Percentiles rank a stretch among this genome's conserved stretches.
phyloP scores from a whole-genome alignment of 2,797 vertebrate species.

The Erethizon dorsatum region DNA sequence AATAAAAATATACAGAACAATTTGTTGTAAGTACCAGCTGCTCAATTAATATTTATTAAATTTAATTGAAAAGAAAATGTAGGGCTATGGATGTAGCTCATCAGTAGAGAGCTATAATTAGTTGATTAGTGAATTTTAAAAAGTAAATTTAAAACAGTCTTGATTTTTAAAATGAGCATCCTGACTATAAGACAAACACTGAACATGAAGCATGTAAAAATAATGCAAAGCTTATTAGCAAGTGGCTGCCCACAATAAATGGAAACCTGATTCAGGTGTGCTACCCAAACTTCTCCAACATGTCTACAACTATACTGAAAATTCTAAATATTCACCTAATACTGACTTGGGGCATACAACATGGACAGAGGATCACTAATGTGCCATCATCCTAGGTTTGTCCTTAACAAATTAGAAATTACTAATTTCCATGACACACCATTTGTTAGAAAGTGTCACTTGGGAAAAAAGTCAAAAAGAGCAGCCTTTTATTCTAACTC shows the following conservation, averaged over 20 bases:
- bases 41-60: slow-evolving; percentile 34
- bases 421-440: slow-evolving; percentile 80
- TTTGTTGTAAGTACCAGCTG: background rate
- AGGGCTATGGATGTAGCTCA: background rate
- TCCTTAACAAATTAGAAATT: background rate
- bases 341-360: slow-evolving; percentile 63
- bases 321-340: slow-evolving; percentile 20
- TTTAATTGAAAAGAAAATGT: slow-evolving; percentile 11
- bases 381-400: slow-evolving; percentile 60
- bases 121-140: background rate
- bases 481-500: slow-evolving; percentile 83
- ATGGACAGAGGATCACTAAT: slow-evolving; percentile 43
- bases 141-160: background rate
- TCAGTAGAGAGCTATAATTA: background rate
- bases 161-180: background rate
- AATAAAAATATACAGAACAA: background rate
- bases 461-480: slow-evolving; percentile 83
- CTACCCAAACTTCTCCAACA: slow-evolving; percentile 13
- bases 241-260: background rate
- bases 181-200: slow-evolving; percentile 16
- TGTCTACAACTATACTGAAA: slow-evolving; percentile 51
- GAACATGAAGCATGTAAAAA: background rate
- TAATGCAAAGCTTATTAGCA: background rate
- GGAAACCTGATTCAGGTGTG: background rate
- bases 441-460: slow-evolving; percentile 85